Evolutionary conservation across 2,113 vertebrate genomes (phyloP).

Genomic region (Crotalus helleri): DNA sequence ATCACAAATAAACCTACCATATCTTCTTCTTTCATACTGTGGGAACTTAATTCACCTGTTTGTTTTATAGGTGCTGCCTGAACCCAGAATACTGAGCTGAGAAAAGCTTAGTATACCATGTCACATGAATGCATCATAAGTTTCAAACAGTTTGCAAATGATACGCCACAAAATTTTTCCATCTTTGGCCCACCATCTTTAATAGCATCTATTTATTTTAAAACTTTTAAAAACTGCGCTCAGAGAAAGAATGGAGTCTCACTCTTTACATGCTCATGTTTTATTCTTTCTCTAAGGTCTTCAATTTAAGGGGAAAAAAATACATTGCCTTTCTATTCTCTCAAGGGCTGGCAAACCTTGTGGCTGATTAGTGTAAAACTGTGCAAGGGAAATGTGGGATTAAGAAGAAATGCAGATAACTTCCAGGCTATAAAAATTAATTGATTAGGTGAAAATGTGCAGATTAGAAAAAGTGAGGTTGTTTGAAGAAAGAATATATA

Average conservation of each 20-base stretch:
- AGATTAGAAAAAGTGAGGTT: background rate
- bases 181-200: background rate
- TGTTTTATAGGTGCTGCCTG: background rate
- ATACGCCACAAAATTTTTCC: background rate
- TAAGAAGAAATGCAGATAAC: background rate
- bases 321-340: background rate
- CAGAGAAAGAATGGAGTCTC: background rate
- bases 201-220: background rate
- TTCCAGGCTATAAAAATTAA: background rate
- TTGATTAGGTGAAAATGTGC: background rate
- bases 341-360: background rate
- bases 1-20: background rate
- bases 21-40: background rate
- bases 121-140: background rate
- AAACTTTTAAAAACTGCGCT: background rate
- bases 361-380: background rate
- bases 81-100: background rate
- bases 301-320: background rate
- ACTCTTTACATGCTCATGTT: background rate
- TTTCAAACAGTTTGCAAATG: background rate
- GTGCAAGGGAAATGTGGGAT: background rate
- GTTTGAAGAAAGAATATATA: background rate
- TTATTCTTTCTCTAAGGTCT: background rate
- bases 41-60: background rate
- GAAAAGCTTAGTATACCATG: background rate